Base-by-base conservation (phyloP, 2,888 invertebrate genomes). In the Rhagonycha fulva region DNA sequence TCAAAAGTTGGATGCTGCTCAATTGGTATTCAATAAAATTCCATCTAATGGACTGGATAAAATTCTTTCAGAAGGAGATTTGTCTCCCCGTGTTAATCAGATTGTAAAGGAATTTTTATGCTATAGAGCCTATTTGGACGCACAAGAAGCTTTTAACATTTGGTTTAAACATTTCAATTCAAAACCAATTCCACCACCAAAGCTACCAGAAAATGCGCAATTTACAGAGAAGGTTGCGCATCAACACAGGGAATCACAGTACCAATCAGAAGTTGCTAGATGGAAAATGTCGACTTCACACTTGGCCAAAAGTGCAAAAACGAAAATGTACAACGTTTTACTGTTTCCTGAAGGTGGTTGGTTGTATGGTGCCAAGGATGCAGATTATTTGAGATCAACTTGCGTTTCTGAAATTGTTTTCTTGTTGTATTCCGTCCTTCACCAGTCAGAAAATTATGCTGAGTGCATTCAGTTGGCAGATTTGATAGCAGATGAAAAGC, bases 301-400 rank as follows among this genome's bases (percentile, higher is more conserved):
- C 82, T 73, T 82, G 19, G 76, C 80, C 7, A 90, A 92, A 89
- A 93, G 92, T 74, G 94, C 96, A 0, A 94, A 94, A 82, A 93
- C 93, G 78, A 90, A 94, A 71, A 89, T 98, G 9, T 96, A 94
- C 87, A 97, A 97, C 87, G 94, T 98, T 0, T 86, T 98, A 60
- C 87, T 96, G 10, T 98, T 98, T 85, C 96, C 97, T 3, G 94
- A 96, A 82, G 94, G 93, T 26, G 97, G 98, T 5, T 98, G 98
- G 98, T 90, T 98, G 76, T 91, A 92, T 66, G 97, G 97, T 85
- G 87, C 89, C 14, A 89, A 89, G 71, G 90, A 89, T 76, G 86
- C 86, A 10, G 88, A 89, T 60, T 89, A 94, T 81, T 89, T 98
- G 66, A 91, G 97, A 69, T 92, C 93, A 78, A 90, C 94, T 19